Evolutionary conservation across 2,113 vertebrate species (phyloP).

Genomic region (Eupsittula cactorum): DNA sequence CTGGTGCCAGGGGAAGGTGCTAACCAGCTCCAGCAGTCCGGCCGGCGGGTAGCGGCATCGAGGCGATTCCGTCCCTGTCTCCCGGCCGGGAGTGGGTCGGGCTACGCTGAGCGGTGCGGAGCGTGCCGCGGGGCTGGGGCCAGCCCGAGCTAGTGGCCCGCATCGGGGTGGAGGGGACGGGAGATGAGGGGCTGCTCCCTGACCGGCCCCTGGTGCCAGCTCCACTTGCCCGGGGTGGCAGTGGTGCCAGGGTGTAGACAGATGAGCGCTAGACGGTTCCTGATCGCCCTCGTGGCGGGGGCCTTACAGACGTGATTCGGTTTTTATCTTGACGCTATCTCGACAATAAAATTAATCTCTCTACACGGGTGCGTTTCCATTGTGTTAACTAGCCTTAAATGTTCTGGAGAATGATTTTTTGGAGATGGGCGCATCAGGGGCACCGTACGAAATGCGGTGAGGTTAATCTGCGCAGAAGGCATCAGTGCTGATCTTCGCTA

Average conservation of each 20-base stretch:
- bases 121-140: neutral
- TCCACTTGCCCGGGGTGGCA: neutral
- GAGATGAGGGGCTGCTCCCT: neutral
- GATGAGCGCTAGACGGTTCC: neutral
- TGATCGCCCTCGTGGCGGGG: neutral
- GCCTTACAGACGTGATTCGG: accelerated
- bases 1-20: neutral
- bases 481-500: accelerated
- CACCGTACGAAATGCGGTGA: accelerated
- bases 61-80: neutral
- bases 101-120: neutral
- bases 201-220: neutral
- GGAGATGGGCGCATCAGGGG: neutral
- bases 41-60: neutral
- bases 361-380: neutral
- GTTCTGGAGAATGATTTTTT: neutral
- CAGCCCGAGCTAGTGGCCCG: neutral
- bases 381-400: neutral
- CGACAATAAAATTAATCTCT: neutral
- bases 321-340: neutral
- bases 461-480: neutral
- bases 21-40: neutral
- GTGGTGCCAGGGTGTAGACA: neutral
- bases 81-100: neutral
- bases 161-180: neutral